Evolutionary conservation across 2,797 vertebrate species (phyloP), one percentile per base, ranked within the genome.

Genomic region (Streptopelia turtur): DNA sequence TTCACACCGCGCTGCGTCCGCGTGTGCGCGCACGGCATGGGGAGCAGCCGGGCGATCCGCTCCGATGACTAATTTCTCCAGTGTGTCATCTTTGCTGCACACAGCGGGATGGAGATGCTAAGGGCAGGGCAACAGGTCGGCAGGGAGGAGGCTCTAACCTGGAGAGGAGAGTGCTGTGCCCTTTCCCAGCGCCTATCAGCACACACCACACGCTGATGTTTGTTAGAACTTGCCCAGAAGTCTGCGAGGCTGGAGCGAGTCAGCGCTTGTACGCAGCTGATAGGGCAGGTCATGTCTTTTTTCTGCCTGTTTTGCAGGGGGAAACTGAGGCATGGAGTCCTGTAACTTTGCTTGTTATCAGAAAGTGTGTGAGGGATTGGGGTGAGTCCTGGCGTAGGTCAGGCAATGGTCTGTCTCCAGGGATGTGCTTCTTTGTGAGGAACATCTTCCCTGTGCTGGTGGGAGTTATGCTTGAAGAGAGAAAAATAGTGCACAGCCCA

Each of bases 181-280:
- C 87, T 88, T 95, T 90, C 57, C 30, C 11, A 1, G 45, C 90
- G 55, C 79, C 69, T 85, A 90, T 90, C 93, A 50, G 60, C 11
- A 4, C 81, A 24, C 45, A 35, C 61, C 61, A 31, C 70, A 23
- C 11, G 1, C 83, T 23, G 87, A 88, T 47, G 30, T 83, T 60
- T 95, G 94, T 85, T 78, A 22, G 4, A 41, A 94, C 94, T 87
- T 85, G 96, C 91, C 91, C 91, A 68, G 60, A 61, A 83, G 57
- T 93, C 83, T 90, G 83, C 68, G 52, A 35, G 81, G 10, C 50
- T 65, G 69, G 55, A 95, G 81, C 87, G 4, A 85, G 92, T 85
- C 71, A 78, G 49, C 57, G 13, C 96, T 92, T 63, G 91, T 11
- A 30, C 5, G 1, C 9, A 57, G 64, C 77, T 68, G 68, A 80